Evolutionary conservation across 2,113 vertebrate species (phyloP).

Genomic region (Forbesichthys papilliferus): DNA sequence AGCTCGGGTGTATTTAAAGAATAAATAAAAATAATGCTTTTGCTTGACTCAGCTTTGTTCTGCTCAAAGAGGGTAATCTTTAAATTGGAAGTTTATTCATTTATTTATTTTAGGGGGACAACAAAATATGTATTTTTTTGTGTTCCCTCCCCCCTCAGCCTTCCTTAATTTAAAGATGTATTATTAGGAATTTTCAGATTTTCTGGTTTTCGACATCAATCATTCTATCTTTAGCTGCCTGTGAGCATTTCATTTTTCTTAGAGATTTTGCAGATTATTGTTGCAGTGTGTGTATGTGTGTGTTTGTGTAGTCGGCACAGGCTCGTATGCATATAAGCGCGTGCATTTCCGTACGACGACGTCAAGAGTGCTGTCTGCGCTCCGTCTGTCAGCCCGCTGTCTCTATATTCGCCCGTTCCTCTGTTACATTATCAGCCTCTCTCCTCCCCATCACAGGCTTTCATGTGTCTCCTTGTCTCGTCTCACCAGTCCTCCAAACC

Average conservation of each 20-base stretch:
- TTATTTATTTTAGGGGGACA: not conserved
- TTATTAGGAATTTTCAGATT: not conserved
- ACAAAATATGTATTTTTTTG: not conserved
- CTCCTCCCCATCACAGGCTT: not conserved
- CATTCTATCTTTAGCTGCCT: not conserved
- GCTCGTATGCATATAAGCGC: too few relatives aligned
- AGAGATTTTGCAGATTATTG: not conserved
- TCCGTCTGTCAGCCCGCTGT: too few relatives aligned
- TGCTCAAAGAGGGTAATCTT: not conserved
- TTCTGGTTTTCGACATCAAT: not conserved
- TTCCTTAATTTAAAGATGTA: not conserved
- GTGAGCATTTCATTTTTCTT: not conserved
- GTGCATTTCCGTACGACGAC: too few relatives aligned
- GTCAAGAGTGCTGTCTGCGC: too few relatives aligned
- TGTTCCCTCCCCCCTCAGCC: too few relatives aligned
- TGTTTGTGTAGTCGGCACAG: constrained; percentile 3
- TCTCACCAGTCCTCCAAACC: too few relatives aligned
- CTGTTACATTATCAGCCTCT: constrained; percentile 1
- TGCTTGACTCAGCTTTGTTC: not conserved
- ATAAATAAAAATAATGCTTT: not conserved
- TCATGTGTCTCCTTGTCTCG: too few relatives aligned
- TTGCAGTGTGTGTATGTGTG: not conserved
- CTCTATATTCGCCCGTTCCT: not conserved
- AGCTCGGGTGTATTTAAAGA: not conserved
- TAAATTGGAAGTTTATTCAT: not conserved